Base-by-base conservation (phyloP, 2,797 vertebrate genomes). In the Monodelphis domestica region DNA sequence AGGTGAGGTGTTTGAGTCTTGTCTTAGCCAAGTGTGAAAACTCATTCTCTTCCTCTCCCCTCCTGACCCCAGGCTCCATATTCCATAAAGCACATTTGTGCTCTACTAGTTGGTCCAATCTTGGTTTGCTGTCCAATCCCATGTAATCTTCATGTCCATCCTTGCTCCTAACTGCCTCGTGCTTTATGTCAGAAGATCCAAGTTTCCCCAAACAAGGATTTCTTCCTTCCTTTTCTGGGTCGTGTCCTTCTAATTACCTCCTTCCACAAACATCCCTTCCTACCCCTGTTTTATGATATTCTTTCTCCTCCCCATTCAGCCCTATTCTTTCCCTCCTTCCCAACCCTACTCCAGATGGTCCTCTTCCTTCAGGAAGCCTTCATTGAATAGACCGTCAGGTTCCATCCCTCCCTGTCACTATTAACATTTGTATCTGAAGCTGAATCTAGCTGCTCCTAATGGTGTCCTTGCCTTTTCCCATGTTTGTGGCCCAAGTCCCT, bases 301-400 rank as follows among this genome's bases (percentile, higher is more conserved):
- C 15, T 70, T 70, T 70, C 15, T 55, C 45, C 26, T 88, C 90
- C 52, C 87, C 54, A 54, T 17, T 17, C 89, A 70, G 56, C 3
- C 45, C 70, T 38, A 38, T 21, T 70, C n/a, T 89, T 54, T 89
- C 56, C 52, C n/a, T 78, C 53, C 54, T 51, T 94, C n/a, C 51
- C 28, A 30, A 70, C 26, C 30, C 90, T 59, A 70, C 59, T 93
- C 87, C 88, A 11, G 53, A 28, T 54, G 17, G 17, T n/a, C n/a
- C 53, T 89, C 89, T 91, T 93, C 52, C 59, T 91, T 53, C 0
- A 10, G 78, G 93, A 95, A 55, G 50, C 50, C 88, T 95, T 93
- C 38, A 84, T 28, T 15, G 14, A 70, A 56, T 91, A 70, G 91
- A 29, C 33, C 70, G 38, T 17, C 17, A 21, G 1, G 7, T 51